Evolutionary conservation across 2,888 invertebrate genomes (phyloP).

Genomic region (Lepidocyrtinus sp.): DNA sequence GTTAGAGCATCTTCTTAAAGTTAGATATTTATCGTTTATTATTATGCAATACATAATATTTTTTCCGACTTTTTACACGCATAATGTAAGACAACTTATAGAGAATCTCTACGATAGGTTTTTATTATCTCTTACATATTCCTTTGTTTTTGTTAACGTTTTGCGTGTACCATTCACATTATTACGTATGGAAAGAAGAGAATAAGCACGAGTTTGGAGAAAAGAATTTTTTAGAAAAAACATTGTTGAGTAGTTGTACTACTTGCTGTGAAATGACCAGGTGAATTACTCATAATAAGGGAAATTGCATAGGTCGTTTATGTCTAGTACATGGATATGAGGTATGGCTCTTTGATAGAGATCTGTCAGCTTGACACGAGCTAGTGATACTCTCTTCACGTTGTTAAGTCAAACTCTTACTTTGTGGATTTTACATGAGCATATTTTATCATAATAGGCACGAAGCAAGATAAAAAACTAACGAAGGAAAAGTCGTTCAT

Average conservation of each 20-base stretch:
- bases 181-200: not conserved
- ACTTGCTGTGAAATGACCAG: conserved; percentile 58
- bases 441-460: conserved; percentile 11
- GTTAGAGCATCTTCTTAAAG: not conserved
- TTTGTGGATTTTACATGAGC: conserved; percentile 35
- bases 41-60: not conserved
- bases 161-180: conserved; percentile 14
- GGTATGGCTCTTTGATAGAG: conserved; percentile 66
- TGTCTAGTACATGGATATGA: conserved; percentile 59
- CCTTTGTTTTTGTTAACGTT: conserved; percentile 21
- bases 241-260: conserved; percentile 31
- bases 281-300: conserved; percentile 46
- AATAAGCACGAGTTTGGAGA: conserved; percentile 18
- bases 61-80: not conserved
- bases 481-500: not conserved
- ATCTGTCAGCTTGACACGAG: conserved; percentile 69
- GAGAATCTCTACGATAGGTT: not conserved
- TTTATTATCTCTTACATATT: not conserved
- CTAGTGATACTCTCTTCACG: conserved; percentile 64
- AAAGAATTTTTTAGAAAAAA: conserved; percentile 17
- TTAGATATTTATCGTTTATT: not conserved
- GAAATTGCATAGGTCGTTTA: conserved; percentile 13
- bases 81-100: not conserved
- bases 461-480: too few relatives aligned
- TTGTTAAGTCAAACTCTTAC: conserved; percentile 33